Conservation (phyloP, 2,113 vertebrate species). For the Oreochromis aureus region DNA sequence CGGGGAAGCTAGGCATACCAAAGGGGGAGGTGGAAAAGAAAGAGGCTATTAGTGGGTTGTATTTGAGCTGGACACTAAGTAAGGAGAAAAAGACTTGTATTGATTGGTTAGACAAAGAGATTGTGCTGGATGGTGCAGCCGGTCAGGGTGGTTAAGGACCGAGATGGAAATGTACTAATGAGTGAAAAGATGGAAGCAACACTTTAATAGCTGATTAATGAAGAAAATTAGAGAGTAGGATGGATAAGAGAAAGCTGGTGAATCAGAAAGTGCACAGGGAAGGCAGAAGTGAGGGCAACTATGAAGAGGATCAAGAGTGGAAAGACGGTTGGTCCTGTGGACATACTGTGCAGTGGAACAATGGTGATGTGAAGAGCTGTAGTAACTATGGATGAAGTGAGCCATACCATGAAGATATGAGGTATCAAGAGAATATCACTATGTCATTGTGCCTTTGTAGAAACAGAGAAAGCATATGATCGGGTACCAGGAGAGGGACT, state of each 20-base stretch:
- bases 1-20: neutral
- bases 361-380: neutral
- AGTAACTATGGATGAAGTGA: neutral
- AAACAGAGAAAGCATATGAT: neutral
- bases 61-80: neutral
- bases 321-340: neutral
- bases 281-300: neutral
- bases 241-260: neutral
- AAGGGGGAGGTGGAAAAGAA: neutral
- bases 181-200: neutral
- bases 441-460: neutral
- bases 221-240: neutral
- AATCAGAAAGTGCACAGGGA: neutral
- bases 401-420: neutral
- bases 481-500: neutral
- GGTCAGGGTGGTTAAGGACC: neutral
- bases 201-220: neutral
- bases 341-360: neutral
- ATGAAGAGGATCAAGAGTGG: neutral
- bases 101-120: neutral
- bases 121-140: neutral
- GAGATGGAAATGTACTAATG: neutral
- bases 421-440: neutral
- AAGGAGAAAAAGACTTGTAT: neutral
- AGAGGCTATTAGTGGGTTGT: neutral